Evolutionary conservation across 2,888 invertebrate species (phyloP).

Genomic region (Pegoplata infirma): DNA sequence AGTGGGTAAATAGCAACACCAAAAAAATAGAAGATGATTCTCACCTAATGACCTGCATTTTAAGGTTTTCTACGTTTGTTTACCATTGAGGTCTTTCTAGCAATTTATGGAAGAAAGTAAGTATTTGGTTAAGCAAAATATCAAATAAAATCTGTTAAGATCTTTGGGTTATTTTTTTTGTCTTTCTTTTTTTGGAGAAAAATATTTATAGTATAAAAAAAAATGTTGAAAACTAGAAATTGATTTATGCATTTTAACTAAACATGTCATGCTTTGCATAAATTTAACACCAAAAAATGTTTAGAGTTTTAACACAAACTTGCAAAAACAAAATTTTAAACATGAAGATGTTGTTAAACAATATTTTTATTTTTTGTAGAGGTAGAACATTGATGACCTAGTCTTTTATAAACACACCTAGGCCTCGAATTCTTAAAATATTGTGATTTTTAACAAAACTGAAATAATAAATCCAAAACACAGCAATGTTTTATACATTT

Average conservation of each 20-base stretch:
- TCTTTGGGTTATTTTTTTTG: too few species aligned
- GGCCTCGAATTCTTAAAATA: too few species aligned
- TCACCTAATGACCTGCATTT: constrained; percentile 56
- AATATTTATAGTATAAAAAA: neutral
- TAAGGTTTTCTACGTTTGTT: constrained; percentile 4
- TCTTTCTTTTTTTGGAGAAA: neutral
- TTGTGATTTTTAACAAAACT: too few species aligned
- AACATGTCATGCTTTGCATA: constrained; percentile 61
- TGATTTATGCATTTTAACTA: constrained; percentile 56
- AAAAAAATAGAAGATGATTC: constrained; percentile 26
- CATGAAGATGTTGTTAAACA: constrained; percentile 24
- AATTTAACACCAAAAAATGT: constrained; percentile 55
- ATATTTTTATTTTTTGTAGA: neutral
- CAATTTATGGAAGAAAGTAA: constrained; percentile 45
- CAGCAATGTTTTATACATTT: too few species aligned
- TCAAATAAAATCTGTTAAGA: neutral
- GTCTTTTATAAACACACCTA: constrained; percentile 7
- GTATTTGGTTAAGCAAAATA: constrained; percentile 13
- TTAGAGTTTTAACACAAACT: constrained; percentile 1
- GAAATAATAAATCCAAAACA: too few species aligned
- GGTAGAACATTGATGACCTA: constrained; percentile 47
- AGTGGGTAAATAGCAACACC: neutral
- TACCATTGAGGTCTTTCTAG: neutral
- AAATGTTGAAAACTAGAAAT: constrained; percentile 26
- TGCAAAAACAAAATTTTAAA: constrained; percentile 27